Evolutionary conservation across 64 coral and sea anemone genomes (phyloP), one percentile per base, ranked within the genome.

Genomic region (Catalaphyllia jardinei): DNA sequence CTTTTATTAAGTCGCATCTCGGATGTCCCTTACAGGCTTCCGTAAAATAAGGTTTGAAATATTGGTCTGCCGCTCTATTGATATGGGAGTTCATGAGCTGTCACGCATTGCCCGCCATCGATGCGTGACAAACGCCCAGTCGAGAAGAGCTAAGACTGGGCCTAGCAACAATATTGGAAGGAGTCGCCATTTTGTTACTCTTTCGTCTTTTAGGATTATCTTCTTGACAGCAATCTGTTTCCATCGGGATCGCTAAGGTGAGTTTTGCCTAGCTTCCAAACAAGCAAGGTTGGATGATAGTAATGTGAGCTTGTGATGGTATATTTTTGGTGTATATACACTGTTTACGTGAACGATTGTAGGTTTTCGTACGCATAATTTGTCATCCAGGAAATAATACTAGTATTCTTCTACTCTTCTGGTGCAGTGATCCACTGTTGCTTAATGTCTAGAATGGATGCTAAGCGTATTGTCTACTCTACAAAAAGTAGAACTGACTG

Each of bases 161-260:
- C 59, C 59, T 0, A 42, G 65, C 24, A 69, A 69, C 65, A 69
- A n/a, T n/a, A 28, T 77, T 5, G 0, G 71, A 0, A 19, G 60
- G 11, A 39, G 79, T 7, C 79, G 30, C 60, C 60, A 80, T 80
- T n/a, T 83, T 83, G 1, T 57, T 57, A 60, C 38, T 65, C n/a
- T 13, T 35, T 35, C 33, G 3, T 35, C 33, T 35, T 35, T 61
- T 12, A 22, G 79, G 8, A 22, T 10, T 2, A 24, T 13, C 33
- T 39, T 52, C 38, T 52, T 17, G 38, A 29, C 39, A 85, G 67
- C 10, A 85, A 85, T 85, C 81, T 50, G 81, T n/a, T n/a, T 85
- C 33, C 62, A 85, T 85, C 81, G 63, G 63, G 63, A 38, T 50
- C 42, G 13, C 9, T 16, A 18, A 85, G 63, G 81, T 85, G 24